A percentile compares a stretch with the other conserved stretches of the same genome.
These are phyloP conservation scores for Hiodon tergisus DNA, from an alignment of 2,113 vertebrate species.

Conservation along the genomic window DNA sequence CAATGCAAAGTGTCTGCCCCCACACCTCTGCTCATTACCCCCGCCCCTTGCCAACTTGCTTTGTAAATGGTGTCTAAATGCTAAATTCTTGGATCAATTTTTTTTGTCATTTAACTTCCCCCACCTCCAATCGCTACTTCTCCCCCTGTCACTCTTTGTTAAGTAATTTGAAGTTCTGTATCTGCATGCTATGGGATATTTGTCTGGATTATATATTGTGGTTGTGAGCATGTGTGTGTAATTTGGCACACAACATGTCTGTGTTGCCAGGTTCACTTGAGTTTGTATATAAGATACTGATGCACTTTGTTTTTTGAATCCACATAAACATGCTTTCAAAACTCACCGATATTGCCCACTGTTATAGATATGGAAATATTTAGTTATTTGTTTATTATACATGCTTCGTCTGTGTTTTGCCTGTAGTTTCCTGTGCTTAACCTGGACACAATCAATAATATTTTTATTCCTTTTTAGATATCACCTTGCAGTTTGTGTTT, in stretches of 20 bases:
- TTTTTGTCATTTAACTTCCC: conserved; percentile 65
- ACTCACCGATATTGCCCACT: too few species aligned
- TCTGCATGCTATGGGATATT: conserved; percentile 48
- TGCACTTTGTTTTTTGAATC: too few species aligned
- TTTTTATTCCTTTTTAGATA: too few species aligned
- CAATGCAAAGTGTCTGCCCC: conserved; percentile 59
- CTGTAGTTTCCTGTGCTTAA: too few species aligned
- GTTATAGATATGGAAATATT: too few species aligned
- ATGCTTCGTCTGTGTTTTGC: too few species aligned
- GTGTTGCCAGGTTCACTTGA: not conserved
- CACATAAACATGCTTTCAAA: too few species aligned
- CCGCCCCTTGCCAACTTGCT: conserved; percentile 55
- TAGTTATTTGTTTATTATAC: too few species aligned
- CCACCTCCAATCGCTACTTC: conserved; percentile 30
- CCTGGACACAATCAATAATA: too few species aligned
- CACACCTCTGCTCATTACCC: conserved; percentile 35
- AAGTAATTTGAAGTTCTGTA: conserved; percentile 50
- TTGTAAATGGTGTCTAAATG: conserved; percentile 76
- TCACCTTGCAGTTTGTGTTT: too few species aligned
- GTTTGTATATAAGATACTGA: too few species aligned
- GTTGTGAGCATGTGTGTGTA: conserved; percentile 12
- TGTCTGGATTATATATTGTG: not conserved
- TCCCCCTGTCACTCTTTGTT: conserved; percentile 48
- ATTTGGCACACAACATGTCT: not conserved
- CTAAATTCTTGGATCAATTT: conserved; percentile 71